Evolutionary conservation across 2,888 invertebrate genomes (phyloP), one percentile per base, ranked within the genome.

Genomic region (Myopa testacea): DNA sequence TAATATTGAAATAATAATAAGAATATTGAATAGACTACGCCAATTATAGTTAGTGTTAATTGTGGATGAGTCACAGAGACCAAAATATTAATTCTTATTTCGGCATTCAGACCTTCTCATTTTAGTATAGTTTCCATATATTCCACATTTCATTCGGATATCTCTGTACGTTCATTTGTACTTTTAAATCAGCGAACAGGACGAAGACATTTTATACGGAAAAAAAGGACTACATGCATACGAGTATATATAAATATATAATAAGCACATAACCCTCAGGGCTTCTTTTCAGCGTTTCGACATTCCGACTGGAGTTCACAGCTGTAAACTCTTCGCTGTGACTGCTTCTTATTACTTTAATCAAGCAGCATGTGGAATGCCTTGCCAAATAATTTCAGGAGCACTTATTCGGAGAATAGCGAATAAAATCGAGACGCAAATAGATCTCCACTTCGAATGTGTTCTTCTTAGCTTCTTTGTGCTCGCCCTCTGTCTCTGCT

Each of bases 401-500:
- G 40, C 73, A 26, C 60, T 40, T 62, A 60, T 19, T 38, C 40
- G 45, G 4, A 62, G 60, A 34, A 71, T 10, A 60, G 10, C 16
- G 34, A 63, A 63, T 16, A 70, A 63, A 70, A 76, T 70, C 55
- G 76, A 76, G 67, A 77, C 72, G 38, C 63, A 52, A 71, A 65
- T 34, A 14, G 26, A 60, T 73, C 34, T 34, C 45, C 58, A 55
- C 38, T 6, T 75, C 19, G n/a, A 69, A 40, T 16, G 8, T 50
- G 34, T 19, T 55, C 67, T 52, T 75, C 74, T 5, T 52, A 50
- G 67, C 55, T 40, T 52, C 68, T 38, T 19, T 62, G 26, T 50
- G 45, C 50, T n/a, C n/a, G 45, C 34, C 34, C 58, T 58, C 34
- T n/a, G 58, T 58, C 14, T 4, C 69, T 69, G 16, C 60, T 60